Evolutionary conservation across 2,113 vertebrate species (phyloP).

Genomic region (Macaca mulatta): DNA sequence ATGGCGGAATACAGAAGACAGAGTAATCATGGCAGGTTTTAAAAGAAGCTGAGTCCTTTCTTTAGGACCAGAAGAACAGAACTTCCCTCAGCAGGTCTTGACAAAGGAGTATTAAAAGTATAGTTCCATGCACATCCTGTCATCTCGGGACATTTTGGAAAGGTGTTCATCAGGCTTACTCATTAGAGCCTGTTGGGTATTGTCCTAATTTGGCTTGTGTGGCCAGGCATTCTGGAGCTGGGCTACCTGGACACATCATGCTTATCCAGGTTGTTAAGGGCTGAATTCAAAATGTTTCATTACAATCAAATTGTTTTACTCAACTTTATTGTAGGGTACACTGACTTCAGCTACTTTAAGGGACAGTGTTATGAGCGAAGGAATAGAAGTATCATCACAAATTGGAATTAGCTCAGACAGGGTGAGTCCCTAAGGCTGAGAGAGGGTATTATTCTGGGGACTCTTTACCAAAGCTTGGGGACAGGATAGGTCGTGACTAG

Average conservation of each 20-base stretch:
- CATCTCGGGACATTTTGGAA: background rate
- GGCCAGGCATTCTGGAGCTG: background rate
- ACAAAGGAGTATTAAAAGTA: background rate
- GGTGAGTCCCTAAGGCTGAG: background rate
- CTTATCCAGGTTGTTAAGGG: background rate
- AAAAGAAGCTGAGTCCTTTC: background rate
- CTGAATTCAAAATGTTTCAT: conserved; percentile 7
- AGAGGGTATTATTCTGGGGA: background rate
- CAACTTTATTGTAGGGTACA: background rate
- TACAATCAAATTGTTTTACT: conserved; percentile 4
- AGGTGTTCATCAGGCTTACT: background rate
- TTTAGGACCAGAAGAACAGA: background rate
- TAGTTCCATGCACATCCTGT: background rate
- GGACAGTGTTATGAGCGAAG: background rate
- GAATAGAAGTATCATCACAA: background rate
- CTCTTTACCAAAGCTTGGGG: background rate
- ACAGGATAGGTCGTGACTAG: background rate
- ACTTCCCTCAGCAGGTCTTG: background rate
- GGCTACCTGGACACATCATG: background rate
- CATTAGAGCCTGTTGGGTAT: background rate
- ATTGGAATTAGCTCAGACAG: background rate
- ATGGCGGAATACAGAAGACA: background rate
- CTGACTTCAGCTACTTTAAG: background rate
- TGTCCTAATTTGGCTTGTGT: background rate
- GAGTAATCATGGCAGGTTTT: background rate